A percentile compares a stretch with the other conserved stretches of the same genome.
Conservation (phyloP, 2,888 invertebrate species). For the Eupithecia centaureata region DNA sequence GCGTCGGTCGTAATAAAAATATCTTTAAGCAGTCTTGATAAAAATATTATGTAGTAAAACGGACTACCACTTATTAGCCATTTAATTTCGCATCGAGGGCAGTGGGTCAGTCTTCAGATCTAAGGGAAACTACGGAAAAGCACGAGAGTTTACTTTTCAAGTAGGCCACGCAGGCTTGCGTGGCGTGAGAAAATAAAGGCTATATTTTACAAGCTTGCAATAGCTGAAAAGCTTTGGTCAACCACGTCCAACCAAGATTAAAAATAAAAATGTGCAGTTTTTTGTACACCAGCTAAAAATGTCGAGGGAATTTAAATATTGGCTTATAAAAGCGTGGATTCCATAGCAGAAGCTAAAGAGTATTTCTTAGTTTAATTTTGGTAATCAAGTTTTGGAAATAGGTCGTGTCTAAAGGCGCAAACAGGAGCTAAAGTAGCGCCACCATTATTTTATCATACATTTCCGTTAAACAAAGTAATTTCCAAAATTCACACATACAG, state of each 20-base stretch:
- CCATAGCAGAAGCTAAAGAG: not conserved
- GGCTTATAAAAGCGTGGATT: not conserved
- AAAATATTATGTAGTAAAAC: no score
- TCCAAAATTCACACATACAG: no score
- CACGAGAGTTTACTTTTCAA: conserved; percentile 59
- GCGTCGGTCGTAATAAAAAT: not conserved
- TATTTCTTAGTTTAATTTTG: not conserved
- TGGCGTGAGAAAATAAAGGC: conserved; percentile 56
- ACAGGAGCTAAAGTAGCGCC: no score
- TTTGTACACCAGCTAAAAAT: not conserved
- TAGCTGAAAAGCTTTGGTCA: conserved; percentile 39
- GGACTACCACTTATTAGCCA: conserved; percentile 33
- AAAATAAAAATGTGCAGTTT: not conserved
- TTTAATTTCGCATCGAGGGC: conserved; percentile 57
- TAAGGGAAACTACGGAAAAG: conserved; percentile 58
- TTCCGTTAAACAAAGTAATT: no score
- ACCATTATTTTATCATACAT: no score
- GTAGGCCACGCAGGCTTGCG: conserved; percentile 61
- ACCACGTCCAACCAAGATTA: conserved; percentile 11
- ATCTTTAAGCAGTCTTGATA: not conserved
- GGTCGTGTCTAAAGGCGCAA: not conserved
- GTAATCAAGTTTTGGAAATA: no score
- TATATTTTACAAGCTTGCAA: conserved; percentile 25
- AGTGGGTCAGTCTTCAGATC: conserved; percentile 72
- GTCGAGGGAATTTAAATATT: not conserved